Evolutionary conservation across 2,113 vertebrate species (phyloP).

Genomic region (Sitta europaea): DNA sequence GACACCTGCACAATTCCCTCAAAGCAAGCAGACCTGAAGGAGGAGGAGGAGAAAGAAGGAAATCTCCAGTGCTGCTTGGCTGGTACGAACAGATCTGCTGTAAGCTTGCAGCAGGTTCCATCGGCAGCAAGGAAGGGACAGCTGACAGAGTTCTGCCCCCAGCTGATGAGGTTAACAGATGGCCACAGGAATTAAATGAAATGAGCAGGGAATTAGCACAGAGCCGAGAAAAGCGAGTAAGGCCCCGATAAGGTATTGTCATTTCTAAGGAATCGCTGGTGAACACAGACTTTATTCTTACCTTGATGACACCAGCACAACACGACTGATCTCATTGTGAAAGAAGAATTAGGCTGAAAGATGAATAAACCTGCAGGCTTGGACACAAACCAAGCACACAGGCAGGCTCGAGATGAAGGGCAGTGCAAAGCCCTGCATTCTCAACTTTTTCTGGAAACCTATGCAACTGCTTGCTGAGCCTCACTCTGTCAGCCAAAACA

Average conservation of each 20-base stretch:
- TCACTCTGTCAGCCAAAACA: not conserved
- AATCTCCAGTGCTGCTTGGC: rapidly evolving
- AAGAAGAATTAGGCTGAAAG: not conserved
- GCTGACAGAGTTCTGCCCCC: not conserved
- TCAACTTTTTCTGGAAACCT: not conserved
- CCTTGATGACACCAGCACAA: not conserved
- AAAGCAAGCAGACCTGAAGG: not conserved
- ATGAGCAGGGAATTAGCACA: not conserved
- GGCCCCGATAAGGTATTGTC: not conserved
- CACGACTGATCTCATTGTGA: not conserved
- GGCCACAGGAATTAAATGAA: not conserved
- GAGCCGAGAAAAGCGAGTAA: not conserved
- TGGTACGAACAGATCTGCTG: not conserved
- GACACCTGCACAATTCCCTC: not conserved
- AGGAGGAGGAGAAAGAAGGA: not conserved
- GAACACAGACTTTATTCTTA: not conserved
- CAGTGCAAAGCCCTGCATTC: not conserved
- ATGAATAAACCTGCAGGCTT: not conserved
- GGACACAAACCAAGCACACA: not conserved
- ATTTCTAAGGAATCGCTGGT: not conserved
- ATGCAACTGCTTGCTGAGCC: not conserved
- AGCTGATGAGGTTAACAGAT: not conserved
- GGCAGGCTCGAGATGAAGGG: not conserved
- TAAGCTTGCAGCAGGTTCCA: not conserved
- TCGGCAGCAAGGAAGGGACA: not conserved